A percentile compares a stretch with the other conserved stretches of the same genome.
phyloP scores from a whole-genome alignment of 2,113 vertebrate species.

The Caloenas nicobarica region DNA sequence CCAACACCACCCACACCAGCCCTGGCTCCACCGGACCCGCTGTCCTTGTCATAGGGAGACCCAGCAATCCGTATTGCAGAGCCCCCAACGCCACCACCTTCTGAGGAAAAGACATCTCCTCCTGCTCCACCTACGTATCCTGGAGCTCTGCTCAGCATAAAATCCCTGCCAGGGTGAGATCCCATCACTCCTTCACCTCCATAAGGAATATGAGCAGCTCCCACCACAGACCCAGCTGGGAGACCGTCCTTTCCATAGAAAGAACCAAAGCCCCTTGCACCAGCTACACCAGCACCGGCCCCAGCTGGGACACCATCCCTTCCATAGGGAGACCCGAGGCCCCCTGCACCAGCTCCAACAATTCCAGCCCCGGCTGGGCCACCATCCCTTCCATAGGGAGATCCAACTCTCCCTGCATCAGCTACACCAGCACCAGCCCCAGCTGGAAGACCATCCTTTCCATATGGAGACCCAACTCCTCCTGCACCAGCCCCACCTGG shows the following conservation, averaged over 20 bases:
- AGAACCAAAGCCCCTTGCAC: not conserved
- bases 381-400: not conserved
- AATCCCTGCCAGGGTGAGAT: not conserved
- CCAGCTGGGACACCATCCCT: not conserved
- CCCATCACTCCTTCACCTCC: not conserved
- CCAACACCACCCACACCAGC: not conserved
- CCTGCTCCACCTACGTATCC: not conserved
- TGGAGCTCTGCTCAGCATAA: accelerated
- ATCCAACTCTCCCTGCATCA: not conserved
- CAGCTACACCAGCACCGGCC: not conserved
- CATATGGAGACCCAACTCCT: not conserved
- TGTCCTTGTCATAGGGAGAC: not conserved
- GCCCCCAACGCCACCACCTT: not conserved
- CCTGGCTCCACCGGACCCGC: not conserved
- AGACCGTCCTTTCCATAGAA: not conserved
- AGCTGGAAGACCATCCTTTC: not conserved
- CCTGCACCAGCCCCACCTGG: accelerated
- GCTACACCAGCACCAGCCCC: not conserved
- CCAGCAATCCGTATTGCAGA: not conserved
- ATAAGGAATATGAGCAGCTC: not conserved
- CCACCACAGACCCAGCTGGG: not conserved
- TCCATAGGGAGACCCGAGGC: not conserved
- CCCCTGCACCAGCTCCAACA: not conserved
- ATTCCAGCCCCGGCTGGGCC: not conserved
- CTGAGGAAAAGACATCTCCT: not conserved